Evolutionary conservation across 2,797 vertebrate species (phyloP).

Genomic region (Anabas testudineus): DNA sequence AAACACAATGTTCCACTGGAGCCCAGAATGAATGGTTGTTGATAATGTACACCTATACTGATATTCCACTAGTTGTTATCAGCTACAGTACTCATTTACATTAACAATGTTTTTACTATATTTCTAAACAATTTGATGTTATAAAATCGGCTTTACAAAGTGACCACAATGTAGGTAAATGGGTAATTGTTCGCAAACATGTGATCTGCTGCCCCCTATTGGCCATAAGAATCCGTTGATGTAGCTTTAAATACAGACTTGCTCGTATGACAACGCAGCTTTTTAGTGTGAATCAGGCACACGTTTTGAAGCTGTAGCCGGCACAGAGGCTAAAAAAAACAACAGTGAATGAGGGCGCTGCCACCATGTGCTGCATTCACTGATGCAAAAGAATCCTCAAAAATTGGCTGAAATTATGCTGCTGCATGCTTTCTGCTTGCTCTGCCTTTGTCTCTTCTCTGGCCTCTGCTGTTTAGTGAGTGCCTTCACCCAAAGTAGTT

Average conservation of each 20-base stretch:
- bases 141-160: too few species aligned
- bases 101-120: too few species aligned
- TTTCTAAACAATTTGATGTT: too few species aligned
- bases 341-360: conserved; percentile 1
- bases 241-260: neutral
- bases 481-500: conserved; percentile 4
- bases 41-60: too few species aligned
- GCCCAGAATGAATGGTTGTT: too few species aligned
- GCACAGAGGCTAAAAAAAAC: neutral
- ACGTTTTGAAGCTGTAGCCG: neutral
- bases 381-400: conserved; percentile 35
- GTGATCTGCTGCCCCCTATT: neutral
- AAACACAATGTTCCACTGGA: too few species aligned
- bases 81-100: too few species aligned
- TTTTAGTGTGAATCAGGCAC: neutral
- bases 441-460: neutral
- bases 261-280: neutral
- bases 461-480: neutral
- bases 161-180: too few species aligned
- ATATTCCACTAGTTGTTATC: too few species aligned
- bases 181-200: too few species aligned
- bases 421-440: neutral
- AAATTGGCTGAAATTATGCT: conserved; percentile 16
- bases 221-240: neutral
- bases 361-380: conserved; percentile 19